Evolutionary conservation across 1,140 invertebrate genomes (phyloP), one percentile per base, ranked within the genome.

Genomic region (Drosophila ambigua): DNA sequence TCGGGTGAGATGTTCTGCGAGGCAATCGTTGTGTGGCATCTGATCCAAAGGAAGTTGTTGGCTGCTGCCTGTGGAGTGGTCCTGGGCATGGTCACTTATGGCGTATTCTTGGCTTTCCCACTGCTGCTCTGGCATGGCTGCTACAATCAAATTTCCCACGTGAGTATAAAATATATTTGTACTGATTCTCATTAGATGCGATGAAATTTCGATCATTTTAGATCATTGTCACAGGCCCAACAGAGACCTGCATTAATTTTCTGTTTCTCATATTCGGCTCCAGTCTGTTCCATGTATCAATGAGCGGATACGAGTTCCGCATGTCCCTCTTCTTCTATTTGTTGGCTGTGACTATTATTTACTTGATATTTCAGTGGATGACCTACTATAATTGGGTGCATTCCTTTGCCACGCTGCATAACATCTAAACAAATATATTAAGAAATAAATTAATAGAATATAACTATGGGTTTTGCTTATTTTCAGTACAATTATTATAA

Each of bases 241-340:
- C 72, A 1, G 28, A 54, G 5, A 79, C 72, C 2, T 24, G 46
- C 2, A 23, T 31, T 8, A 0, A 44, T 1, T 82, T 67, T 26
- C 8, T 63, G 1, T 4, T 60, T 9, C n/a, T 63, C n/a, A 49
- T 72, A 13, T 15, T 79, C 5, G 3, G 49, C 2, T 41, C 23
- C 2, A 45, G 11, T 13, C 8, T 68, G 0, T 41, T 84, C 0
- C 76, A 84, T 28, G 28, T 83, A 16, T 68, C 77, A 7, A 79
- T 83, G 72, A 65, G 66, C 49, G 77, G 55, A 2, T 54, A 68
- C 45, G 76, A 83, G 62, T 68, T 79, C 43, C 72, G 80, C 6
- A 53, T 64, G 4, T 84, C 80, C 0, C 63, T 83, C 0, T 58
- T 77, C 11, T 8, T 41, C n/a, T 73, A 77, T 16, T 7, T 77